These are phyloP conservation scores for Mastigias papua DNA, from an alignment of 30 jellyfish, hydroid and myxozoan genomes.

Conservation along the genomic window DNA sequence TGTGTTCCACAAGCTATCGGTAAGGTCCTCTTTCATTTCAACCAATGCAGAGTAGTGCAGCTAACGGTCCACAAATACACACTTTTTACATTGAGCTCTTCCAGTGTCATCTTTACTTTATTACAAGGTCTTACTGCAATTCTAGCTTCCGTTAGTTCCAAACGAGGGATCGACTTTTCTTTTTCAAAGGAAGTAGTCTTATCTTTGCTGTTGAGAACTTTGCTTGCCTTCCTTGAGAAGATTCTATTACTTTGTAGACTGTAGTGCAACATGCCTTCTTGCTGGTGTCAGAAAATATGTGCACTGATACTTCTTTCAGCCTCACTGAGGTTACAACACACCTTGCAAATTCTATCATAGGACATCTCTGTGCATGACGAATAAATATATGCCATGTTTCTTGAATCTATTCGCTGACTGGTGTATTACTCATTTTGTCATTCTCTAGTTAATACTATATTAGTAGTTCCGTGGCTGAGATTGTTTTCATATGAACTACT, in stretches of 20 bases:
- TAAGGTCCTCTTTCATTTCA: conserved; percentile 19
- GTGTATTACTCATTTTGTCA: too few relatives aligned
- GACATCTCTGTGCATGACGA: not conserved
- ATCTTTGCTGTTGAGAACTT: conserved; percentile 7
- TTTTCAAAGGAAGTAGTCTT: conserved; percentile 30
- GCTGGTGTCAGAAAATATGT: not conserved
- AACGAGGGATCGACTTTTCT: conserved; percentile 19
- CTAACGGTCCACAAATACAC: conserved; percentile 56
- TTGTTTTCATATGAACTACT: too few relatives aligned
- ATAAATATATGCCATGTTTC: not conserved
- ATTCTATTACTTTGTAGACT: not conserved
- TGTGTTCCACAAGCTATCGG: conserved; percentile 20
- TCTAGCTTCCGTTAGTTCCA: conserved; percentile 24
- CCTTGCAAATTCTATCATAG: not conserved
- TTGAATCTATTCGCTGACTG: not conserved
- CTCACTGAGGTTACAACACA: not conserved
- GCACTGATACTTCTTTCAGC: not conserved
- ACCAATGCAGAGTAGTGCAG: conserved; percentile 42
- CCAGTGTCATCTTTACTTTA: conserved; percentile 11
- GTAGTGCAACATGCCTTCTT: not conserved
- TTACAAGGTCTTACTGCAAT: conserved; percentile 9
- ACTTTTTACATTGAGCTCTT: not conserved
- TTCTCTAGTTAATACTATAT: too few relatives aligned
- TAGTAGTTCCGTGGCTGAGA: too few relatives aligned
- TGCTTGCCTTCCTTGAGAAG: not conserved